Base-by-base conservation (phyloP, 2,888 invertebrate genomes). In the Diogma glabrata region DNA sequence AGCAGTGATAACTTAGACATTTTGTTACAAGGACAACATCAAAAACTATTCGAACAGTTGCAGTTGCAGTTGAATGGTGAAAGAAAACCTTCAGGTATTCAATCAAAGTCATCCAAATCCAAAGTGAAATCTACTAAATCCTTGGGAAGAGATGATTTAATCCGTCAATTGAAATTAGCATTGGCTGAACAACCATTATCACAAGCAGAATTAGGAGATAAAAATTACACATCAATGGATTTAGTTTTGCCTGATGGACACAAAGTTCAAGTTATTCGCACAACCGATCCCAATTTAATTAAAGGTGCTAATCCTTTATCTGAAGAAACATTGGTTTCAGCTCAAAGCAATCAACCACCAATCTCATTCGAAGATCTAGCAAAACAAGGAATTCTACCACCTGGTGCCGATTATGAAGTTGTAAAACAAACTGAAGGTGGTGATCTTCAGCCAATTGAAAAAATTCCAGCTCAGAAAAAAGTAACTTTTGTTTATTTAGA, bases 401-500 rank as follows among this genome's bases (percentile, higher is more conserved):
- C 84, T 1, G 84, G 84, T 2, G 81, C 87, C 1, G 82, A 89
- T 59, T 89, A 82, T 60, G 88, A 90, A 66, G 74, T 89, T 1
- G 75, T 87, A n/a, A 81, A 84, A 61, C 87, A 87, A 50, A 76
- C 81, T 16, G 80, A 79, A 43, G 80, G 81, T 55, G 87, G 87
- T 2, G 80, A 82, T 61, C 68, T 86, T 0, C 84, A 85, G 64
- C 78, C 82, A 61, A 75, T 84, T 1, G 73, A 75, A 0, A 40
- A 51, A 47, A 65, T 78, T 36, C 75, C 81, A 1, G 75, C 75
- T 23, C 73, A 76, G 46, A 88, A 88, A 67, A 87, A 88, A 63
- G 87, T 89, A 0, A 89, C 89, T 1, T 89, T 89, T 60, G 89
- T 90, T 1, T 82, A 89, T 43, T 70, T 90, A 10, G 89, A 89